phyloP scores from a whole-genome alignment of 2,888 invertebrate species.

The Sinelater perroti region DNA sequence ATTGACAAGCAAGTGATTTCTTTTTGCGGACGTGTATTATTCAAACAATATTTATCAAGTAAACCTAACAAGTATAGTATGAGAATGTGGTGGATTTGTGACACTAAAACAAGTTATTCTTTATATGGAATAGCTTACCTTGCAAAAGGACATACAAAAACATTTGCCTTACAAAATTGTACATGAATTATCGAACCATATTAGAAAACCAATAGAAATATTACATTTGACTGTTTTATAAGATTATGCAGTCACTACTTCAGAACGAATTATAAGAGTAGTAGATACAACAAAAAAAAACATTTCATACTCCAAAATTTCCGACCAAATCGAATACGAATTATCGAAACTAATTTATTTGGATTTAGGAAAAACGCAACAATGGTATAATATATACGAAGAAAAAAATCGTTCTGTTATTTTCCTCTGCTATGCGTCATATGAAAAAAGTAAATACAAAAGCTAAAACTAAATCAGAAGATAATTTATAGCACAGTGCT shows the following conservation, averaged over 20 bases:
- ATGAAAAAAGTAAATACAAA: no score
- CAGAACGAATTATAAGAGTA: background rate
- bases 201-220: slow-evolving; percentile 16
- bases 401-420: no score
- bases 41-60: slow-evolving; percentile 29
- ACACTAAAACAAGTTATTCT: slow-evolving; percentile 13
- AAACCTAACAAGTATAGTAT: slow-evolving; percentile 37
- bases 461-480: no score
- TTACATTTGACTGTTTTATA: background rate
- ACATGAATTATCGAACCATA: slow-evolving; percentile 15
- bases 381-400: no score
- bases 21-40: slow-evolving; percentile 22
- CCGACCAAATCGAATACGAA: background rate
- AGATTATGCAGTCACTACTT: background rate
- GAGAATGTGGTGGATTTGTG: slow-evolving; percentile 26
- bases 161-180: slow-evolving; percentile 6
- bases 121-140: slow-evolving; percentile 14
- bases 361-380: no score
- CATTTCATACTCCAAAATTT: background rate
- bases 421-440: no score
- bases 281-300: background rate
- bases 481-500: no score
- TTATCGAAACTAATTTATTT: no score
- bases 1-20: slow-evolving; percentile 30
- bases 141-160: slow-evolving; percentile 8